A percentile compares a stretch with the other conserved stretches of the same genome.
phyloP scores from a whole-genome alignment of 2,888 invertebrate genomes.

The Bursaphelenchus okinawaensis region DNA sequence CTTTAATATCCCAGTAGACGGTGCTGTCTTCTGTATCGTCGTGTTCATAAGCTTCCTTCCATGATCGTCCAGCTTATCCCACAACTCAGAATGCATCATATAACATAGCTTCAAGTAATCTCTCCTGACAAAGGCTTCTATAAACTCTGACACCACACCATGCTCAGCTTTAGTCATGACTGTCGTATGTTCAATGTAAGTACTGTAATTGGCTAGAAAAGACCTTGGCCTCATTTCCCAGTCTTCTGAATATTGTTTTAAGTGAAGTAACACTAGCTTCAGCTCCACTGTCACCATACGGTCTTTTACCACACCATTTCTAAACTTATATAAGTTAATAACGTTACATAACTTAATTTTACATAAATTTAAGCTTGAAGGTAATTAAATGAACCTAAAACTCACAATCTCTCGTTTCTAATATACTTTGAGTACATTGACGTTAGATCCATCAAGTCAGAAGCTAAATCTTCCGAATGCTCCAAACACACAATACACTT shows the following conservation, averaged over 20 bases:
- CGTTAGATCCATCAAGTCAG: slow-evolving; percentile 15
- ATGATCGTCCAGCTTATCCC: neutral
- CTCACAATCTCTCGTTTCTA: slow-evolving; percentile 1
- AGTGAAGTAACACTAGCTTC: slow-evolving; percentile 16
- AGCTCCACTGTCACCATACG: slow-evolving; percentile 16
- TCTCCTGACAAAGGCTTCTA: neutral
- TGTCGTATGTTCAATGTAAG: neutral
- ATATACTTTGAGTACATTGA: neutral
- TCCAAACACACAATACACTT: slow-evolving; percentile 15
- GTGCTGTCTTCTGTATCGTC: neutral
- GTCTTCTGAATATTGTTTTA: slow-evolving; percentile 9
- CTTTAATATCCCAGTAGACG: neutral
- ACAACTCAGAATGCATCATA: neutral
- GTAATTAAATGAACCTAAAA: neutral
- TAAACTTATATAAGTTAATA: too few species aligned
- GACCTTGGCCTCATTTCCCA: neutral
- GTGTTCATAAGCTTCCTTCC: neutral
- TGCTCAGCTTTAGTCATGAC: neutral
- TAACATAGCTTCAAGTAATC: neutral
- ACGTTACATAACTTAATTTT: too few species aligned
- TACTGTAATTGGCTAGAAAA: neutral
- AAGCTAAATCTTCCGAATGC: neutral
- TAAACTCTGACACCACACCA: neutral
- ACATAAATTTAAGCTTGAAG: too few species aligned
- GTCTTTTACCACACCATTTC: slow-evolving; percentile 19